Percentiles rank a stretch among this genome's conserved stretches.
phyloP scores from a whole-genome alignment of 2,113 vertebrate genomes.

The Anhinga rufa region DNA sequence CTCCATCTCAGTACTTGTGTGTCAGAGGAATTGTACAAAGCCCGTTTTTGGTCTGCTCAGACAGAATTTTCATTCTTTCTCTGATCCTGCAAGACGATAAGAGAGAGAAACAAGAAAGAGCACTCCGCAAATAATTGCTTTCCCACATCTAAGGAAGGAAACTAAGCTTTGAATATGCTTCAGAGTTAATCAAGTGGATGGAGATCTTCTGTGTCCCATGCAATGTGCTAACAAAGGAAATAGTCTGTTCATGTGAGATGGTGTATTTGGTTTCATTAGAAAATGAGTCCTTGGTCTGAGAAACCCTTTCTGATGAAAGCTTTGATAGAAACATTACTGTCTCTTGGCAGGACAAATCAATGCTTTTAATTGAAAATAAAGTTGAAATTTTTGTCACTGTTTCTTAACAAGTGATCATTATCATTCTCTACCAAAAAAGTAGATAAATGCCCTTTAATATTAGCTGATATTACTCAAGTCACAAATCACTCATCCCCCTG shows the following conservation, averaged over 20 bases:
- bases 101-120: background rate
- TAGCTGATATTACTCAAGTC: background rate
- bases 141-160: background rate
- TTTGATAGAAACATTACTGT: background rate
- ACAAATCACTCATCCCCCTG: background rate
- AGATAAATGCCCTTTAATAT: background rate
- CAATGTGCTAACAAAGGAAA: background rate
- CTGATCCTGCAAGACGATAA: background rate
- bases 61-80: background rate
- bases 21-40: background rate
- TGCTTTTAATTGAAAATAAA: background rate
- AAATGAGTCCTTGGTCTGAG: background rate
- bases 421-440: background rate
- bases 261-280: background rate
- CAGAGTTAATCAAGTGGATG: background rate
- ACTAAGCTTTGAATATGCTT: background rate
- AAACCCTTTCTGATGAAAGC: background rate
- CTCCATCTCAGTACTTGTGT: background rate
- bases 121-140: background rate
- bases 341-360: background rate
- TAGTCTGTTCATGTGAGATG: fast-evolving
- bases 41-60: background rate
- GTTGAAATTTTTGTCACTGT: background rate
- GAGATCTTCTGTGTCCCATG: fast-evolving
- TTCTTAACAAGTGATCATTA: background rate